Percentiles rank a stretch among this genome's conserved stretches.
Conservation (phyloP, 2,113 vertebrate species). For the Embiotoca jacksoni region DNA sequence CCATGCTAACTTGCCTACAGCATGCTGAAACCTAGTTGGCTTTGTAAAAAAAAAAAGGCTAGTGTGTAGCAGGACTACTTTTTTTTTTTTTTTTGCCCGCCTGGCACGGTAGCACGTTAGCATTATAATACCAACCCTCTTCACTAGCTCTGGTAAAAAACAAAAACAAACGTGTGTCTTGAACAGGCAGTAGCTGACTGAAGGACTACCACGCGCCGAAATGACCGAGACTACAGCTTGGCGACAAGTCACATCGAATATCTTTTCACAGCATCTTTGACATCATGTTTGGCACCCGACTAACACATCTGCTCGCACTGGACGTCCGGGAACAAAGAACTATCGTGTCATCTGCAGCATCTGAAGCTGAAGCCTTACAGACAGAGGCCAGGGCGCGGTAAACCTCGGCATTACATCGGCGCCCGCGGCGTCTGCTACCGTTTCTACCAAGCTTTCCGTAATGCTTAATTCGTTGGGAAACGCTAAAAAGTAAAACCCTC, state of each 20-base stretch:
- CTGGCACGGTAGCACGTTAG: constrained; percentile 25
- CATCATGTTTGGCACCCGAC: constrained; percentile 67
- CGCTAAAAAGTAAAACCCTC: not conserved
- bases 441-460: constrained; percentile 8
- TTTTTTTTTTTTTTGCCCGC: not conserved
- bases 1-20: constrained; percentile 67
- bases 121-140: constrained; percentile 49
- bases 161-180: constrained; percentile 22
- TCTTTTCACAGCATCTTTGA: constrained; percentile 61
- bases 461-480: constrained; percentile 25
- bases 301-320: constrained; percentile 27
- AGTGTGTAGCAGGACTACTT: constrained; percentile 34
- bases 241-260: constrained; percentile 26
- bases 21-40: constrained; percentile 65
- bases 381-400: constrained; percentile 34
- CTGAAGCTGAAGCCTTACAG: constrained; percentile 53
- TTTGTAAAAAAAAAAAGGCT: constrained; percentile 40
- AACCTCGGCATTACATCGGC: not conserved
- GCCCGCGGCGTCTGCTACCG: constrained; percentile 19
- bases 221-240: constrained; percentile 14
- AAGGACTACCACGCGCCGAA: constrained; percentile 2
- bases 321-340: constrained; percentile 1
- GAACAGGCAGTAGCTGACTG: constrained; percentile 37
- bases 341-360: not conserved
- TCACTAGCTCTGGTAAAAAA: constrained; percentile 38